These are phyloP conservation scores for Carposina sasakii DNA, from an alignment of 1,140 invertebrate species.

Conservation along the genomic window DNA sequence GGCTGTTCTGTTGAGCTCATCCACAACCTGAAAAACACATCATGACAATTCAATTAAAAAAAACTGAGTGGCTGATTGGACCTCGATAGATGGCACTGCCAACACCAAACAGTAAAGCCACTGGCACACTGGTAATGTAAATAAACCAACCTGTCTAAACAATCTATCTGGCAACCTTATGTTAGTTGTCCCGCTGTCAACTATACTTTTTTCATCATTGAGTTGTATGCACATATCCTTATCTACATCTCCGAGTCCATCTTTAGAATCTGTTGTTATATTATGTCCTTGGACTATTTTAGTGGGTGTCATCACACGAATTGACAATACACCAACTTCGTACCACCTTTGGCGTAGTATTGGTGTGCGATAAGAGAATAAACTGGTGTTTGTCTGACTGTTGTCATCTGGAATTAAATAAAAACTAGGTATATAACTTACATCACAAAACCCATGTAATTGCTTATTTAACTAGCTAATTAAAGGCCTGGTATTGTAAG, in stretches of 20 bases:
- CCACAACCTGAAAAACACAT: constrained; percentile 52
- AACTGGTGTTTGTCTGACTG: constrained; percentile 11
- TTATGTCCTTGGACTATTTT: not conserved
- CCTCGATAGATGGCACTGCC: too few species aligned
- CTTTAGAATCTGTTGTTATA: not conserved
- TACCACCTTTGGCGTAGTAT: constrained; percentile 56
- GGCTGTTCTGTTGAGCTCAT: constrained; percentile 44
- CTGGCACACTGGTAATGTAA: too few species aligned
- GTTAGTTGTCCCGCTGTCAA: constrained; percentile 60
- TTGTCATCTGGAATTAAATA: constrained; percentile 34
- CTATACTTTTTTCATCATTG: constrained; percentile 56
- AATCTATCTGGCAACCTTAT: constrained; percentile 50
- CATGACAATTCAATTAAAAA: too few species aligned
- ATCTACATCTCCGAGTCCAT: constrained; percentile 19
- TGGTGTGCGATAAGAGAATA: constrained; percentile 40
- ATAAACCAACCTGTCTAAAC: constrained; percentile 47
- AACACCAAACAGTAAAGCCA: too few species aligned
- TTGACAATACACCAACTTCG: constrained; percentile 49
- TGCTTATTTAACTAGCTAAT: too few species aligned
- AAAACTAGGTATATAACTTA: not conserved
- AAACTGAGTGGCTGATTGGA: too few species aligned
- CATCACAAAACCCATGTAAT: too few species aligned
- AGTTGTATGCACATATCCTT: constrained; percentile 41
- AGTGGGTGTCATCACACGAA: constrained; percentile 20
- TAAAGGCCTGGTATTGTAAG: too few species aligned